Evolutionary conservation across 2,888 invertebrate genomes (phyloP).

Genomic region (Oscheius onirici): DNA sequence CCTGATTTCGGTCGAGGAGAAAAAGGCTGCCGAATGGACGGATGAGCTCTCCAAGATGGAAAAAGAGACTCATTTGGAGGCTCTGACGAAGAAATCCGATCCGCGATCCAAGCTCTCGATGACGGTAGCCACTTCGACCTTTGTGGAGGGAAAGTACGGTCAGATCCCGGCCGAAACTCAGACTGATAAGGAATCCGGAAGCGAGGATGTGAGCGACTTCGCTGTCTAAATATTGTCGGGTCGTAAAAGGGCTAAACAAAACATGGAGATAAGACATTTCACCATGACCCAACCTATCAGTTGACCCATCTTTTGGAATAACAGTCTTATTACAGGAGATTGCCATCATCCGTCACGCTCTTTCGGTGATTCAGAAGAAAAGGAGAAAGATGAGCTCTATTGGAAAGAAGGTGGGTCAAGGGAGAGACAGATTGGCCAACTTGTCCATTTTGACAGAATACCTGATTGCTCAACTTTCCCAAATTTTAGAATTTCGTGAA

Average conservation of each 20-base stretch:
- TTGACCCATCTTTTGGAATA: too few species aligned
- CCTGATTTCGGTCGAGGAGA: conserved; percentile 3
- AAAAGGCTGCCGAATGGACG: not conserved
- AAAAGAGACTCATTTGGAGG: not conserved
- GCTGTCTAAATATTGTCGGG: not conserved
- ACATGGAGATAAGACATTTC: not conserved
- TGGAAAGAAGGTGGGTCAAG: conserved; percentile 12
- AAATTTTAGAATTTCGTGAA: too few species aligned
- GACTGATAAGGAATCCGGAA: conserved; percentile 22
- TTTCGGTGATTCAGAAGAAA: conserved; percentile 18
- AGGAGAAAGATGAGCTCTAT: conserved; percentile 16
- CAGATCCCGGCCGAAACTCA: conserved; percentile 14
- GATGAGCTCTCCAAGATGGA: conserved; percentile 8
- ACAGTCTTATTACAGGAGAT: conserved; percentile 20
- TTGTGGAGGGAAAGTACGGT: conserved; percentile 25
- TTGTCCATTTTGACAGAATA: too few species aligned
- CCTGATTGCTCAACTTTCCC: too few species aligned
- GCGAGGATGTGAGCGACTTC: conserved; percentile 15
- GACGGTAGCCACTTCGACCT: conserved; percentile 29
- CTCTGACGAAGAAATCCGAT: not conserved
- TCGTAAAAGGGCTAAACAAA: not conserved
- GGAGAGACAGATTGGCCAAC: too few species aligned
- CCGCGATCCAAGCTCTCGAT: conserved; percentile 16
- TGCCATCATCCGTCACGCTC: conserved; percentile 15
- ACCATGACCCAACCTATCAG: not conserved